phyloP scores from a whole-genome alignment of 2,888 invertebrate species.

The Antitype chi region DNA sequence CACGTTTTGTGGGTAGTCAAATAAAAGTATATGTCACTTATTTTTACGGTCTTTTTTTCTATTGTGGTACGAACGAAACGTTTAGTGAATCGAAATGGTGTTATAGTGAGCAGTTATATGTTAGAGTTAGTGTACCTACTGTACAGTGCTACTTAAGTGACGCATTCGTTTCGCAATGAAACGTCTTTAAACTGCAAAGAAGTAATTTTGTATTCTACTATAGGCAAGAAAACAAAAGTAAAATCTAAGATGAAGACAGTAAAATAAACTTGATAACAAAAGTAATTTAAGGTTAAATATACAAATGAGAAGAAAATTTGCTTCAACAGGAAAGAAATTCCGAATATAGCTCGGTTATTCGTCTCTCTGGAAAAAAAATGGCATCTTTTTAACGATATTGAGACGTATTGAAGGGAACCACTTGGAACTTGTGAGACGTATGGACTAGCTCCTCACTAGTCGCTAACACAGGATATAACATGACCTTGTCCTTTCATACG shows the following conservation, averaged over 20 bases:
- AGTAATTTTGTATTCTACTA: not conserved
- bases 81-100: slow-evolving; percentile 13
- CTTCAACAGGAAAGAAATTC: slow-evolving; percentile 28
- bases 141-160: not conserved
- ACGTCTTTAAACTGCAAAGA: not conserved
- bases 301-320: slow-evolving; percentile 43
- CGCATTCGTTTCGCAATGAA: not conserved
- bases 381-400: slow-evolving; percentile 34
- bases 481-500: slow-evolving; percentile 12
- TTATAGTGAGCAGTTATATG: slow-evolving; percentile 3
- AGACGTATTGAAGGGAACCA: slow-evolving; percentile 23
- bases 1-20: slow-evolving; percentile 36
- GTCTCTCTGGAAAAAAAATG: slow-evolving; percentile 34
- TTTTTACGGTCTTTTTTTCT: slow-evolving; percentile 33
- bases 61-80: slow-evolving; percentile 18
- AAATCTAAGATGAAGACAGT: slow-evolving; percentile 1
- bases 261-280: slow-evolving; percentile 32
- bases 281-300: slow-evolving; percentile 36
- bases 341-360: slow-evolving; percentile 30
- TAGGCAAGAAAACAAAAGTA: slow-evolving; percentile 5
- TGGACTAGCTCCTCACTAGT: not conserved
- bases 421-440: slow-evolving; percentile 6
- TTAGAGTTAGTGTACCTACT: not conserved
- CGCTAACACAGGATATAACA: slow-evolving; percentile 7
- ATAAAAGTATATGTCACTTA: slow-evolving; percentile 28